phyloP scores from a whole-genome alignment of 2,888 invertebrate genomes.

The Cataglyphis altisquamis region DNA sequence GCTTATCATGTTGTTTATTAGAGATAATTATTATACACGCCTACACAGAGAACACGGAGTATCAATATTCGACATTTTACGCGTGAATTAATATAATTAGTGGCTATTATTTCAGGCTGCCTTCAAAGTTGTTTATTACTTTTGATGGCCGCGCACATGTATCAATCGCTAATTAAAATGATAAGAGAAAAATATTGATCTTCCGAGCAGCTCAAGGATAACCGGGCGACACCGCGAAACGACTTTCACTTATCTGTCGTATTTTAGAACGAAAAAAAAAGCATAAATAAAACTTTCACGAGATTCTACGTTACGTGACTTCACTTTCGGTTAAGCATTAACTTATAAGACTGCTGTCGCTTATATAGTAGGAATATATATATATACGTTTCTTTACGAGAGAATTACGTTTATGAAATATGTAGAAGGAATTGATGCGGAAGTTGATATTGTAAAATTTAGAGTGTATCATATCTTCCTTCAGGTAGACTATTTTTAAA shows the following conservation, averaged over 20 bases:
- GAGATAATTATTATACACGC: background rate
- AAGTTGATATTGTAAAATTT: background rate
- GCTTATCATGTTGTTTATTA: background rate
- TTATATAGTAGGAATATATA: too few relatives aligned
- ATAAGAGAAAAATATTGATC: background rate
- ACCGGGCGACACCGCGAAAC: background rate
- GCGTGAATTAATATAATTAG: background rate
- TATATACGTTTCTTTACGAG: background rate
- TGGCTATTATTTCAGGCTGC: background rate
- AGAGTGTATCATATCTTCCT: background rate
- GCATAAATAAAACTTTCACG: conserved; percentile 40
- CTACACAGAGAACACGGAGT: too few relatives aligned
- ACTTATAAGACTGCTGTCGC: background rate
- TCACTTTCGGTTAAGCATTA: background rate
- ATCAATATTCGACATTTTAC: background rate
- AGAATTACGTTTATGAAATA: background rate
- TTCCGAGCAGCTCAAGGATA: background rate
- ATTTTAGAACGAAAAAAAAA: background rate
- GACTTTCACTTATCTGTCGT: conserved; percentile 33
- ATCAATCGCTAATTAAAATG: background rate
- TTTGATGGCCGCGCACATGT: too few relatives aligned
- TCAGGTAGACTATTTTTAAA: background rate
- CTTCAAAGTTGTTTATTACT: background rate
- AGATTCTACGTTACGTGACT: conserved; percentile 9
- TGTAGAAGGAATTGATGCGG: background rate